Base-by-base conservation (phyloP, 2,888 invertebrate genomes). In the Hirudinaria manillensis region DNA sequence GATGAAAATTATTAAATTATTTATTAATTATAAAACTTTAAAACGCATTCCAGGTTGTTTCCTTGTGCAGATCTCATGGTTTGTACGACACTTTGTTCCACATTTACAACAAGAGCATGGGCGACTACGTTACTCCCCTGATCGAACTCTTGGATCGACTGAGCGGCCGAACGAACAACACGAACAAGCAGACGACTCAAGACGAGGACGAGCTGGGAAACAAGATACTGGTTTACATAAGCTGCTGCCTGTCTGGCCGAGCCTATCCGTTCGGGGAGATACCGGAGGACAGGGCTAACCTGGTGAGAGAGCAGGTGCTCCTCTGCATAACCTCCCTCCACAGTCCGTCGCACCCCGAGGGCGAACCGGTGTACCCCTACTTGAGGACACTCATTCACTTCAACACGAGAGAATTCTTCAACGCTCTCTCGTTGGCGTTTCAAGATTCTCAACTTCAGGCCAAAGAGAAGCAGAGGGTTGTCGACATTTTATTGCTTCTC, bases 191-290 rank as follows among this genome's bases (percentile, higher is more conserved):
- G 75, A 81, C 83, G n/a, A 73, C 72, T 45, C 86, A 87, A 80
- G 80, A 82, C 32, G 84, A 86, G 78, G 85, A 90, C 79, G 87
- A 87, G 81, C 87, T 93, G 67, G 94, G 93, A 10, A 93, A 93
- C 82, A 91, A 91, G 78, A 86, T 94, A 79, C 86, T 94, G 72
- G 92, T 94, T 2, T 94, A 93, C 82, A 89, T 93, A 45, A 92
- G 92, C 77, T 92, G 93, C 79, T 93, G 93, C 82, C 87, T 94
- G 78, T 91, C 92, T n/a, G 94, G 93, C 0, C 87, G 92, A 76
- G 91, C 91, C 0, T 94, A 92, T 86, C 93, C 93, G 0, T 83
- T 86, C 72, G 93, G 93, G 0, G 89, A 75, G 24, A 24, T 65
- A 19, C 89, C 90, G 0, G 86, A 87, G 16, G 88, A 89, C 53